Base-by-base conservation (phyloP, 2,797 vertebrate genomes). In the Sebastes diploproa region DNA sequence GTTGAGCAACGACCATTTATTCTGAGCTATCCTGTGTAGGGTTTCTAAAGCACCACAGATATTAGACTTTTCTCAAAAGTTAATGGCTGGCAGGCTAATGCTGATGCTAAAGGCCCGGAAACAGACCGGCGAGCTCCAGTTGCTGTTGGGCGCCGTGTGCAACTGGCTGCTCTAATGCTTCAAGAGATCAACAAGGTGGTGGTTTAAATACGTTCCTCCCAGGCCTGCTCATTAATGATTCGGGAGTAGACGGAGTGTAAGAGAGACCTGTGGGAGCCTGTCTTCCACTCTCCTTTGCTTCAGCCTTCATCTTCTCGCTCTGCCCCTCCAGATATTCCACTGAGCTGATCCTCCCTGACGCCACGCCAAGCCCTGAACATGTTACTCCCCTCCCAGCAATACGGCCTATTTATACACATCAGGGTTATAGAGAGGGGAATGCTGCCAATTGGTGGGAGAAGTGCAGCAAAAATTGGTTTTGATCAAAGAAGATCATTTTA, bases 231-330 rank as follows among this genome's bases (percentile, higher is more conserved):
- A 70, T 72, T 78, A 69, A 71, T 75, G 71, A 80, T 64, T 79
- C 2, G 10, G 61, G 76, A 68, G 70, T 74, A 75, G 78, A 72
- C 55, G 64, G 72, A 72, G 84, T 75, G 59, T 83, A 71, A 85
- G 72, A 69, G 65, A 86, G 81, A 89, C 88, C 87, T 94, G 91
- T 92, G 84, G 86, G 67, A 80, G 83, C 92, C 78, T 93, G 91
- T 84, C 84, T 82, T 63, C 29, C 60, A 32, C 65, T 85, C 55
- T 72, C 14, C 81, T 85, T 58, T n/a, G 34, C 84, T 68, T 75
- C 61, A 72, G 56, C 63, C 76, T 79, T 77, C 75, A 82, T 85
- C 22, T 82, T 81, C 62, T 80, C 18, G 1, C 82, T 83, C 69
- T 84, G 42, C 70, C 85, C 91, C 85, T 91, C 73, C 84, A 91